A percentile compares a stretch with the other conserved stretches of the same genome.
phyloP scores from a whole-genome alignment of 2,797 vertebrate species.

The Gymnoscopelus microlampas region DNA sequence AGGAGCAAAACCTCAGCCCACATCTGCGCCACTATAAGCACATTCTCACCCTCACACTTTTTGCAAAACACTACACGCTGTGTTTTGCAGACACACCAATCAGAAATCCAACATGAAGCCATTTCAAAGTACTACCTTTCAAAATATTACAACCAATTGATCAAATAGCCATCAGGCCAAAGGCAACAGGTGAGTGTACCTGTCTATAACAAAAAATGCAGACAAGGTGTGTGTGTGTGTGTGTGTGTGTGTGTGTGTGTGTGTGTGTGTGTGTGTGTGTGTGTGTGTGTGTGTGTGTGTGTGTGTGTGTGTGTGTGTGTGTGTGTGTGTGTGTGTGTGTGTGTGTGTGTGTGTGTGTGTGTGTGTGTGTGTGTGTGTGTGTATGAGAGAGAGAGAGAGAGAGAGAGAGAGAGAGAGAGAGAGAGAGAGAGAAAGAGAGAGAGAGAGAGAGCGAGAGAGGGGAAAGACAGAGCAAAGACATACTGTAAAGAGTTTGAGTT shows the following conservation, averaged over 20 bases:
- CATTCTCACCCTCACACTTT: too few relatives aligned
- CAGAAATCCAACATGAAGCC: too few relatives aligned
- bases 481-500: not conserved
- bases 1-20: too few relatives aligned
- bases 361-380: not conserved
- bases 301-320: not conserved
- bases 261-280: not conserved
- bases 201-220: too few relatives aligned
- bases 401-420: not conserved
- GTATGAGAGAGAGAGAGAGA: not conserved
- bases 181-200: too few relatives aligned
- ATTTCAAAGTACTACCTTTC: too few relatives aligned
- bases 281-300: not conserved
- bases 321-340: not conserved
- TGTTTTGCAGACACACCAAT: too few relatives aligned
- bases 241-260: not conserved
- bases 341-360: not conserved
- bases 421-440: not conserved
- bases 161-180: too few relatives aligned
- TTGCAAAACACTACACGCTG: too few relatives aligned
- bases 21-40: too few relatives aligned
- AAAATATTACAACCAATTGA: too few relatives aligned
- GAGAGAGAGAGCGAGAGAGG: not conserved
- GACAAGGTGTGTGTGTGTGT: not conserved
- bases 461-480: not conserved